A percentile compares a stretch with the other conserved stretches of the same genome.
phyloP scores from a whole-genome alignment of 1,140 invertebrate species.

The Xylocopa sonorina region DNA sequence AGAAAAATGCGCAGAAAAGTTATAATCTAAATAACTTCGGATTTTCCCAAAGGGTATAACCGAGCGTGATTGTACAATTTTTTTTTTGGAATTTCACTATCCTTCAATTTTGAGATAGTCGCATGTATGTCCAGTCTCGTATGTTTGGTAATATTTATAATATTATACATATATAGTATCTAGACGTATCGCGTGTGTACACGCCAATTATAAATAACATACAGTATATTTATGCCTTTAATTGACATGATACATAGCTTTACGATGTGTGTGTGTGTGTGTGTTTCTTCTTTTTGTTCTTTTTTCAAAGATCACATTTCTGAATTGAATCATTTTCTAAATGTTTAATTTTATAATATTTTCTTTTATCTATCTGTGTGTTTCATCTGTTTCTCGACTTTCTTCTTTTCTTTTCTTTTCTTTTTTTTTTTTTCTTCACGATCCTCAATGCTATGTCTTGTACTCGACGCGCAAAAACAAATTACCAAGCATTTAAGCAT shows the following conservation, averaged over 20 bases:
- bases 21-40: conserved; percentile 47
- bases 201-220: conserved; percentile 38
- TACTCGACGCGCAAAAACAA: conserved; percentile 37
- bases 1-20: conserved; percentile 49
- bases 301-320: conserved; percentile 52
- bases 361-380: background rate
- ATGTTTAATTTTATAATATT: background rate
- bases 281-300: no score
- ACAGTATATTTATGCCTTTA: conserved; percentile 59
- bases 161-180: conserved; percentile 20
- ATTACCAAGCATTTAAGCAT: conserved; percentile 56
- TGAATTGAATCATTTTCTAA: conserved; percentile 4
- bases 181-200: conserved; percentile 43
- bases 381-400: background rate
- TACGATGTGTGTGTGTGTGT: conserved; percentile 48
- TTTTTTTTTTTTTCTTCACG: no score
- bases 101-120: conserved; percentile 20
- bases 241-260: conserved; percentile 66
- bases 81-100: conserved; percentile 43
- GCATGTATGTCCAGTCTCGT: conserved; percentile 49
- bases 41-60: conserved; percentile 21
- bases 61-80: conserved; percentile 68
- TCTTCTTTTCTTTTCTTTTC: background rate
- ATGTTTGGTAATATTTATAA: conserved; percentile 49
- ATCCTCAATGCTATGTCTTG: conserved; percentile 33